phyloP scores from a whole-genome alignment of 2,888 invertebrate genomes.

The Acleris cristana region DNA sequence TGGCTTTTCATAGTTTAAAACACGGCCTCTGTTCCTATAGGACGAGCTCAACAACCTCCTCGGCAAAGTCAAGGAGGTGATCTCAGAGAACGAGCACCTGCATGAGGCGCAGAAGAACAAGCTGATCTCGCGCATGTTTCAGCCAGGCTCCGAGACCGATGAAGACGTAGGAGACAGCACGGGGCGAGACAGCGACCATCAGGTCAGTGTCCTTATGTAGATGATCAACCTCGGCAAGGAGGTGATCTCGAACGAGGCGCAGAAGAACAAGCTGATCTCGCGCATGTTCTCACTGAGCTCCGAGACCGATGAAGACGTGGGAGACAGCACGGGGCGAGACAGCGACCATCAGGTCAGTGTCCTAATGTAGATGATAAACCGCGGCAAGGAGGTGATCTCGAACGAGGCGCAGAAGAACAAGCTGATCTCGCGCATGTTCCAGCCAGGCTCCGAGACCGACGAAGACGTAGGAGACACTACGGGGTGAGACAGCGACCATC shows the following conservation, averaged over 20 bases:
- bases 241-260: conserved; percentile 91
- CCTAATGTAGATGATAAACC: conserved; percentile 33
- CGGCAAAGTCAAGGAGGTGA: conserved; percentile 93
- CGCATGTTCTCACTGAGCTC: conserved; percentile 84
- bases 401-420: conserved; percentile 91
- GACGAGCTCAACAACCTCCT: conserved; percentile 90
- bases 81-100: conserved; percentile 91
- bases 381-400: conserved; percentile 92
- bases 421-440: conserved; percentile 85
- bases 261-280: conserved; percentile 87
- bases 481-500: conserved; percentile 75
- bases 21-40: conserved; percentile 54
- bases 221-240: conserved; percentile 86
- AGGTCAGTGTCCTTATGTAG: conserved; percentile 51
- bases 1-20: no score
- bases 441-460: conserved; percentile 77
- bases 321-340: conserved; percentile 76
- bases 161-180: conserved; percentile 77
- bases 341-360: conserved; percentile 72
- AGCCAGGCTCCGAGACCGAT: conserved; percentile 77
- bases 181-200: conserved; percentile 75
- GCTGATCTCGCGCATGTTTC: conserved; percentile 85
- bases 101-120: conserved; percentile 91
- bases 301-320: conserved; percentile 76
- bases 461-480: conserved; percentile 77